Base-by-base conservation (phyloP, 53 echinoderm and acorn worm genomes). In the Glandiceps talaboti region DNA sequence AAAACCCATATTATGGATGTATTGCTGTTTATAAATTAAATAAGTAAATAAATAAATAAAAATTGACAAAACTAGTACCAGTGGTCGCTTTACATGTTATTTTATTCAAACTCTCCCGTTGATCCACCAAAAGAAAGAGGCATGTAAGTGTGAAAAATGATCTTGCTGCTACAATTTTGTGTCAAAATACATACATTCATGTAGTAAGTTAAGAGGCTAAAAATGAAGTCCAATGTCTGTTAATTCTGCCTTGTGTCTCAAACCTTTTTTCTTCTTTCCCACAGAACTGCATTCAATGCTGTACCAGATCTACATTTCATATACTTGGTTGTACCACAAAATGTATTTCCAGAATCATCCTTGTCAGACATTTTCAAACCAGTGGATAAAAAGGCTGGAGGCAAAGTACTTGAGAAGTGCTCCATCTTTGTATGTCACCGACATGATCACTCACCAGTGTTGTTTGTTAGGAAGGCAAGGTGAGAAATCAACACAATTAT, bases 261-360 rank as follows among this genome's bases (percentile, higher is more conserved):
- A 45, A 45, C 6, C 64, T 45, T 20, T 12, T 45, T 45, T 45
- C 64, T 12, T 45, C 20, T 20, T 45, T 20, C 20, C 6, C 6
- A 45, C 87, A 97, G 97, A 73, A 97, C 97, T 74, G 97, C 92
- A 33, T 97, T 97, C 89, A 97, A 97, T 84, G 97, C 97, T 30
- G 97, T 97, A 14, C 93, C 97, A 32, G 97, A 97, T 77, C 90
- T 97, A 76, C 97, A 97, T 82, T 97, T 89, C 89, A 80, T 97
- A 76, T 93, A 86, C 32, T 87, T 97, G 14, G 82, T 93, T 31
- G 81, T 93, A 29, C 93, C 97, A 76, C 84, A 74, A 75, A 92
- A 86, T 0, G 87, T 89, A 27, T 85, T 82, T 45, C 93, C 93
- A 0, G 97, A 97, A 81, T 79, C 91, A 32, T 92, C 97, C 32